phyloP scores from a whole-genome alignment of 2,888 invertebrate species.

The Amblyjoppa proteus region DNA sequence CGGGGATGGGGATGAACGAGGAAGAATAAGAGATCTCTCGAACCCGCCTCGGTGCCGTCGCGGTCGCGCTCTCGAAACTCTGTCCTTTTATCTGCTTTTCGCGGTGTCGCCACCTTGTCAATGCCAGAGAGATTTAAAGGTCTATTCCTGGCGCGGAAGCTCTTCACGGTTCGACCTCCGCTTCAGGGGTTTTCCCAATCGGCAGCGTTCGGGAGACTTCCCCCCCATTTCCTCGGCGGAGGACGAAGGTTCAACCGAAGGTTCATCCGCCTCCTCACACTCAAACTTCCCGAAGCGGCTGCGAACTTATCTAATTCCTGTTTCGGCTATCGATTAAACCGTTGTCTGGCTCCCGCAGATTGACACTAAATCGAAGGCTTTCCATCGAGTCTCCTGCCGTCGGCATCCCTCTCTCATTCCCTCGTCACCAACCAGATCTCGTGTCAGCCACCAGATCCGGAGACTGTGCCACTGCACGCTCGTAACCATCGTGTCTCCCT shows the following conservation, averaged over 20 bases:
- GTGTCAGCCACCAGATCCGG: conserved; percentile 29
- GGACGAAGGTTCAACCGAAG: not conserved
- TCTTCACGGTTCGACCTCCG: conserved; percentile 38
- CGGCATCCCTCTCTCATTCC: conserved; percentile 16
- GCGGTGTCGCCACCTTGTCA: conserved; percentile 72
- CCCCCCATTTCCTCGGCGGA: conserved; percentile 21
- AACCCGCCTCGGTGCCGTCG: conserved; percentile 47
- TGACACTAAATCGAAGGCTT: conserved; percentile 59
- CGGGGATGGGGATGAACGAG: conserved; percentile 14
- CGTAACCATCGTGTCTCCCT: conserved; percentile 4
- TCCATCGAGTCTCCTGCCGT: conserved; percentile 28
- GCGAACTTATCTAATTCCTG: conserved; percentile 58
- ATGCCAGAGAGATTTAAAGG: conserved; percentile 73
- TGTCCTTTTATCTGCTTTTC: conserved; percentile 72
- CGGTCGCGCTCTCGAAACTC: conserved; percentile 64
- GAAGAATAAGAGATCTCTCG: conserved; percentile 60
- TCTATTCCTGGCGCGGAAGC: conserved; percentile 52
- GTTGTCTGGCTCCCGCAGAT: conserved; percentile 55
- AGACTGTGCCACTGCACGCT: conserved; percentile 9
- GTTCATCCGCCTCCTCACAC: not conserved
- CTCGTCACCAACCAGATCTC: not conserved
- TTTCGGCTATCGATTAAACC: conserved; percentile 58
- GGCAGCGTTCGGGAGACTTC: not conserved
- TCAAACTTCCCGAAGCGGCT: conserved; percentile 5
- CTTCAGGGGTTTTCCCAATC: conserved; percentile 29